Evolutionary conservation across 2,888 invertebrate genomes (phyloP), one percentile per base, ranked within the genome.

Genomic region (Tipula unca): DNA sequence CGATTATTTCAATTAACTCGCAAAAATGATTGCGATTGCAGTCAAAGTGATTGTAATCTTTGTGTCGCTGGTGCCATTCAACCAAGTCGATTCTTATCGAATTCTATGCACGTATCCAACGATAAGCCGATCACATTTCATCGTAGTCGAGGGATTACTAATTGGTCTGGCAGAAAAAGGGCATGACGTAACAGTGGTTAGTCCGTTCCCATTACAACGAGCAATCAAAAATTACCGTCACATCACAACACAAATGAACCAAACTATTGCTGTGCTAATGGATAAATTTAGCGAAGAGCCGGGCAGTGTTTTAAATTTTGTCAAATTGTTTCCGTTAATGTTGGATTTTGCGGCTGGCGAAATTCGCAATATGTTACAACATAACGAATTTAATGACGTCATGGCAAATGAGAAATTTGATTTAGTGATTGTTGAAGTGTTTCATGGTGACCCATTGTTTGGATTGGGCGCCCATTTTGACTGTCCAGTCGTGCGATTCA

Each of bases 401-500:
- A 25, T 82, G 13, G 29, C 3, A 6, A 29, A 29, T 14, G 82
- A 82, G 82, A 29, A 25, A 82, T 82, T 82, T 10, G 82, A 82
- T 82, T 25, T 82, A 82, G 25, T 82, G 29, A 82, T 82, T 82
- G 29, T 82, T 10, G 82, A 82, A 29, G 82, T 14, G 13, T 29
- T 14, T 25, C 10, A 90, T 90, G 29, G 82, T 25, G 29, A 82
- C 29, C 29, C 82, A 0, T 5, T 82, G 3, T n/a, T 82, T 82
- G 82, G 82, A 82, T n/a, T 82, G 13, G 82, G 29, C 10, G 29
- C 82, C 25, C 82, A 82, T 10, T 82, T 82, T 82, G 29, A 82
- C 2, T 82, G 82, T 13, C 82, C 29, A 2, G 82, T 82, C 0
- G 29, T 82, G 3, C 14, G 13, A 2, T 82, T 82, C 10, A n/a